Evolutionary conservation across 2,797 vertebrate species (phyloP).

Genomic region (Sebastes iracundus): DNA sequence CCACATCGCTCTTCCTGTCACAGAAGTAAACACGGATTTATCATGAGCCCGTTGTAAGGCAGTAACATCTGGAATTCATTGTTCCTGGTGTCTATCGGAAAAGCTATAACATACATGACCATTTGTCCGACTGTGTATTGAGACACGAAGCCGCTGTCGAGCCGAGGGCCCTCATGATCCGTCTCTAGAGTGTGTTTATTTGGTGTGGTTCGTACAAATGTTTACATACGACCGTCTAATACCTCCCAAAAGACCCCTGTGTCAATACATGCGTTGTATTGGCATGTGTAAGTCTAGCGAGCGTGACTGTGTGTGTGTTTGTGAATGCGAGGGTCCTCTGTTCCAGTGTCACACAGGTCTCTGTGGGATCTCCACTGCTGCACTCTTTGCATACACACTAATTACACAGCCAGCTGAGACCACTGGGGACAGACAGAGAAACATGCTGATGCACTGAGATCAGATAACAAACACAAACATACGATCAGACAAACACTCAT

Average conservation of each 20-base stretch:
- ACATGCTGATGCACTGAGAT: constrained; percentile 43
- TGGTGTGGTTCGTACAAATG: constrained; percentile 32
- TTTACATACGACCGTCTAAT: constrained; percentile 33
- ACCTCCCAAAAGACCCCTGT: constrained; percentile 18
- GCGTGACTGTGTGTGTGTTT: neutral
- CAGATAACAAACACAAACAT: constrained; percentile 19
- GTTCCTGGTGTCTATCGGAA: neutral
- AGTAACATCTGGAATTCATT: constrained; percentile 12
- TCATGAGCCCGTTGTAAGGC: constrained; percentile 24
- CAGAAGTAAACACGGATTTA: constrained; percentile 48
- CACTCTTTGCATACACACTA: constrained; percentile 49
- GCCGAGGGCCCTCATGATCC: neutral
- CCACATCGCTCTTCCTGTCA: constrained; percentile 63
- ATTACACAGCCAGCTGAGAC: constrained; percentile 54
- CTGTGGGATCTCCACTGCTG: constrained; percentile 29
- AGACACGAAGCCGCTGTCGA: neutral
- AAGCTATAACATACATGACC: constrained; percentile 1
- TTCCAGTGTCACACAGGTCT: constrained; percentile 32
- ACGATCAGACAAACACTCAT: neutral
- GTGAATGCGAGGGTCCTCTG: constrained; percentile 24
- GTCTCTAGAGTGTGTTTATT: constrained; percentile 47
- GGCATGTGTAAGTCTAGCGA: neutral
- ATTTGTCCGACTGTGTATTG: constrained; percentile 7
- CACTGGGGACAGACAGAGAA: constrained; percentile 17
- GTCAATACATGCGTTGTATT: constrained; percentile 6